phyloP scores from a whole-genome alignment of 2,797 vertebrate genomes.

The Anabacerthia variegaticeps region DNA sequence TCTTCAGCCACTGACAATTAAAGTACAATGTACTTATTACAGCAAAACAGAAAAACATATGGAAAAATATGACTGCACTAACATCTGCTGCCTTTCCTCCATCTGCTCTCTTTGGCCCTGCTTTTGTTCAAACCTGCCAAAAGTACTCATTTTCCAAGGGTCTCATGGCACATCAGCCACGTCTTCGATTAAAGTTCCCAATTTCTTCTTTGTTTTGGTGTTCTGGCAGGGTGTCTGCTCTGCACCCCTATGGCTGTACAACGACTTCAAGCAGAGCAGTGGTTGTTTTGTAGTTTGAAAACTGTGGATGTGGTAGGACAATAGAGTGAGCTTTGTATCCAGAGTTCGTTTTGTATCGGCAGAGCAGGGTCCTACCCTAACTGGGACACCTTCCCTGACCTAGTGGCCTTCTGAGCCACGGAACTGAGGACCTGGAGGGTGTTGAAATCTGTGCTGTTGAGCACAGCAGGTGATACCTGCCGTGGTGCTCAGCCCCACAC shows the following conservation, averaged over 20 bases:
- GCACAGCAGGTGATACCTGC: background rate
- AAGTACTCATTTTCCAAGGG: constrained; percentile 20
- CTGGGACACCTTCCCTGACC: background rate
- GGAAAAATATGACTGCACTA: constrained; percentile 65
- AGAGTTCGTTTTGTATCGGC: rapidly evolving
- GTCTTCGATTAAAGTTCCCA: background rate
- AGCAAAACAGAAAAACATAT: constrained; percentile 69
- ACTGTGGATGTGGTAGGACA: background rate
- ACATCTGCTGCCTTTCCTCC: constrained; percentile 71
- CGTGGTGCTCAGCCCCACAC: rapidly evolving
- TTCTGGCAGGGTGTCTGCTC: background rate
- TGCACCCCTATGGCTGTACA: background rate
- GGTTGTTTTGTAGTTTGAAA: background rate
- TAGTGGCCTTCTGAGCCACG: background rate
- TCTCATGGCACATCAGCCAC: background rate
- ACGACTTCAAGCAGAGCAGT: background rate
- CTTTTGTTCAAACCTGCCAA: constrained; percentile 60
- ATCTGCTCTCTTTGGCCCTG: constrained; percentile 71
- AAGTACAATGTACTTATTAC: constrained; percentile 69
- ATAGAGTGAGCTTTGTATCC: background rate
- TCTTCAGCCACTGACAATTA: constrained; percentile 49
- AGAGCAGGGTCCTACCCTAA: background rate
- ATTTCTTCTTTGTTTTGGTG: background rate
- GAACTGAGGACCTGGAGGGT: background rate
- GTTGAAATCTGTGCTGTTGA: rapidly evolving